Evolutionary conservation across 2,113 vertebrate species (phyloP).

Genomic region (Pelecanoides urinatrix): DNA sequence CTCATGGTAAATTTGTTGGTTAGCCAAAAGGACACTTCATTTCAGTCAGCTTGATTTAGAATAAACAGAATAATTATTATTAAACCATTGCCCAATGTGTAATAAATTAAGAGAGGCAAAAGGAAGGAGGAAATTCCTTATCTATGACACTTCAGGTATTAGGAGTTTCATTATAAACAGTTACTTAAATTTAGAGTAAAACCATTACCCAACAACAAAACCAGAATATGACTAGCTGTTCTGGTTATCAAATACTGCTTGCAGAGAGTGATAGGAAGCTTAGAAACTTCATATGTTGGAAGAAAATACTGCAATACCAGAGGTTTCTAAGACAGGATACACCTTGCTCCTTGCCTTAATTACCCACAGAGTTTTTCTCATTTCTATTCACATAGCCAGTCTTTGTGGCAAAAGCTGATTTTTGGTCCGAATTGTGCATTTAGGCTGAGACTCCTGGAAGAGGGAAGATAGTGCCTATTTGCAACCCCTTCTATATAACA

Average conservation of each 20-base stretch:
- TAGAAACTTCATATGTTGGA: background rate
- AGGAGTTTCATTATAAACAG: background rate
- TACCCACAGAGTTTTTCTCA: background rate
- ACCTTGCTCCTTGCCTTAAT: background rate
- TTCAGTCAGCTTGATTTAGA: background rate
- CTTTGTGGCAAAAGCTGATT: background rate
- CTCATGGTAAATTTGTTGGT: background rate
- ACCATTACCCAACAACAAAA: background rate
- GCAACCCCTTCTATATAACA: background rate
- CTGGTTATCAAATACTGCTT: background rate
- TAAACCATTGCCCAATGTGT: background rate
- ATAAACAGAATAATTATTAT: background rate
- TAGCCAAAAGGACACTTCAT: background rate
- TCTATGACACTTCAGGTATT: background rate
- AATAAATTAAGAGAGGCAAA: background rate
- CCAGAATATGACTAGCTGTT: background rate
- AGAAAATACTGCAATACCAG: background rate
- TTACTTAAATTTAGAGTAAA: background rate
- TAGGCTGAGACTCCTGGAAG: background rate
- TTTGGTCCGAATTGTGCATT: background rate
- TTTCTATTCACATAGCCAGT: background rate
- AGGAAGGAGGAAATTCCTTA: background rate
- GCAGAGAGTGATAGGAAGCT: background rate
- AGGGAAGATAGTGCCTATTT: background rate
- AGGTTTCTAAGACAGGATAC: background rate